Percentiles rank a stretch among this genome's conserved stretches.
phyloP scores from a whole-genome alignment of 2,113 vertebrate genomes.

The Limnothrissa miodon region DNA sequence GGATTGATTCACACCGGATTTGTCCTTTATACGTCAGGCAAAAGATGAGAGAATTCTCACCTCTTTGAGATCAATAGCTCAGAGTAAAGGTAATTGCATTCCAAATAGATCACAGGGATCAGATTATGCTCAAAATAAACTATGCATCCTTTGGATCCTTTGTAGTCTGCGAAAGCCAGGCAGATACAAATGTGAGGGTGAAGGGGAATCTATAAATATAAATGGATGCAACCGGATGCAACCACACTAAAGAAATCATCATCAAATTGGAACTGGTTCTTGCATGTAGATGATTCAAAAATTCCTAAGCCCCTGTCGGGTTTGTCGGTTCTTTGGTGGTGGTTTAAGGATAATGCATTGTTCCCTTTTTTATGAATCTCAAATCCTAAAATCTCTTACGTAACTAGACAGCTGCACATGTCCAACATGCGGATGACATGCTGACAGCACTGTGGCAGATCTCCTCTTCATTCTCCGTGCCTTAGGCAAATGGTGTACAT shows the following conservation, averaged over 20 bases:
- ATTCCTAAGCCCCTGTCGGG: neutral
- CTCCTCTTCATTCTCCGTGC: neutral
- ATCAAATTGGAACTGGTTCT: neutral
- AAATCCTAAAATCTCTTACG: neutral
- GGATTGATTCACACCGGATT: too few species aligned
- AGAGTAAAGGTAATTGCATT: neutral
- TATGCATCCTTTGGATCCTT: neutral
- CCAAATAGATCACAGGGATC: neutral
- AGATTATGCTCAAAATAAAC: neutral
- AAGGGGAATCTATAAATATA: neutral
- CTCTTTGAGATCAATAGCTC: neutral
- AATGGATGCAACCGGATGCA: neutral
- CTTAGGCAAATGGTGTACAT: neutral
- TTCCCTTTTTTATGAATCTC: neutral
- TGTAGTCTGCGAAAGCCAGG: neutral
- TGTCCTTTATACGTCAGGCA: neutral
- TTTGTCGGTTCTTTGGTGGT: neutral
- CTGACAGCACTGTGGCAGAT: neutral
- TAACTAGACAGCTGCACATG: slow-evolving; percentile 9
- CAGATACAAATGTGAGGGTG: neutral
- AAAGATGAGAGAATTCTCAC: neutral
- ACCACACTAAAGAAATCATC: neutral
- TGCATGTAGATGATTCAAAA: neutral
- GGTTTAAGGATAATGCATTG: neutral
- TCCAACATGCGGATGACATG: neutral